Conservation (phyloP, 2,797 vertebrate species). For the Melanotaenia parkinsoni region DNA sequence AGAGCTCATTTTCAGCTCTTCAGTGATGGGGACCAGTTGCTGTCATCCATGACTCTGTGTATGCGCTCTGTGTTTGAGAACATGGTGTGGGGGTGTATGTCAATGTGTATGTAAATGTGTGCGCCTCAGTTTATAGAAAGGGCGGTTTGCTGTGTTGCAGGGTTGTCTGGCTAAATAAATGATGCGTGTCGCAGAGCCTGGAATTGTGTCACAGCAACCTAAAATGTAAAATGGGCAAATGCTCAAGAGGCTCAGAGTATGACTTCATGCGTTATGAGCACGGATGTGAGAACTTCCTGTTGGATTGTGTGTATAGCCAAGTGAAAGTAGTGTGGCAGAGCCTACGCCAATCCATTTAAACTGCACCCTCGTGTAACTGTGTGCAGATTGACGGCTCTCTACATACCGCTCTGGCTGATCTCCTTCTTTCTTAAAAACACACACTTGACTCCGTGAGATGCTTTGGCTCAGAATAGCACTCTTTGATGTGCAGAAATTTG, state of each 20-base stretch:
- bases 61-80: conserved; percentile 41
- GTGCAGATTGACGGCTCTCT: conserved; percentile 61
- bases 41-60: conserved; percentile 71
- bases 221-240: conserved; percentile 47
- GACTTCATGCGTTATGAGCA: conserved; percentile 46
- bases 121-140: conserved; percentile 33
- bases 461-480: conserved; percentile 52
- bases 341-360: conserved; percentile 72
- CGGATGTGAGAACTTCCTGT: conserved; percentile 56
- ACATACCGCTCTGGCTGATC: conserved; percentile 29
- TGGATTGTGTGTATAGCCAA: conserved; percentile 43
- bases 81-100: conserved; percentile 22
- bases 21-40: conserved; percentile 57
- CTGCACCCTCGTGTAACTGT: conserved; percentile 56
- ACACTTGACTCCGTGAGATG: conserved; percentile 38
- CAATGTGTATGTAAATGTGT: conserved; percentile 24
- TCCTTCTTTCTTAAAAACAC: conserved; percentile 34
- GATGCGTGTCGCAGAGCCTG: conserved; percentile 33
- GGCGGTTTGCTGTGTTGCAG: conserved; percentile 23
- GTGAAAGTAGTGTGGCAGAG: conserved; percentile 46
- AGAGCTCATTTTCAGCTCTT: conserved; percentile 70
- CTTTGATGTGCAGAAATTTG: conserved; percentile 59
- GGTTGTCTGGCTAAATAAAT: conserved; percentile 40
- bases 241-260: conserved; percentile 45
- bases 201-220: conserved; percentile 42